Percentiles rank a stretch among this genome's conserved stretches.
These are phyloP conservation scores for Brachyhypopomus gauderio DNA, from an alignment of 2,113 vertebrate species.

Conservation along the genomic window DNA sequence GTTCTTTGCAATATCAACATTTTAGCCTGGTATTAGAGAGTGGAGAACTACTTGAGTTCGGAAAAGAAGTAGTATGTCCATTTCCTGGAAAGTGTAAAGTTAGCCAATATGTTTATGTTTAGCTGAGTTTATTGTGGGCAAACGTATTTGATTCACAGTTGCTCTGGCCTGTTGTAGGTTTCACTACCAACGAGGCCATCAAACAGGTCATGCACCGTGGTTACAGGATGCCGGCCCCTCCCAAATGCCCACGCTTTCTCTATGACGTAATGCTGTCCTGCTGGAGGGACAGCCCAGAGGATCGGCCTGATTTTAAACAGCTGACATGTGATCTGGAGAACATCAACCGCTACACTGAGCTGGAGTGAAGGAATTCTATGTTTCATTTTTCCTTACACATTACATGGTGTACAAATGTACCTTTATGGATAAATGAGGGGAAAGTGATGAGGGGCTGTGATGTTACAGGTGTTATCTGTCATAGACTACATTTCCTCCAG, in stretches of 20 bases:
- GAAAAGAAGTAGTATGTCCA: neutral
- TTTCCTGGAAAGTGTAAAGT: too few relatives aligned
- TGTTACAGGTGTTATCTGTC: neutral
- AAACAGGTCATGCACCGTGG: slow-evolving; percentile 40
- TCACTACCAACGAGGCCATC: slow-evolving; percentile 56
- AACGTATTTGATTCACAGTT: too few relatives aligned
- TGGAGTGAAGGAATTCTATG: neutral
- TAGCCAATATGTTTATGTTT: too few relatives aligned
- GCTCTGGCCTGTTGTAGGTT: slow-evolving; percentile 54
- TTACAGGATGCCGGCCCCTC: slow-evolving; percentile 63
- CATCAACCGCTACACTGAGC: slow-evolving; percentile 23
- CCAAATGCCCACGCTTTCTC: slow-evolving; percentile 51
- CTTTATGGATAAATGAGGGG: neutral
- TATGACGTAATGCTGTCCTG: slow-evolving; percentile 67
- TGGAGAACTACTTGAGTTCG: too few relatives aligned
- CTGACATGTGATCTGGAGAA: slow-evolving; percentile 55
- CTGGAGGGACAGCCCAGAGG: slow-evolving; percentile 61
- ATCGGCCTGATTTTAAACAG: slow-evolving; percentile 64
- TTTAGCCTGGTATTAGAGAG: neutral
- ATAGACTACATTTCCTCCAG: neutral
- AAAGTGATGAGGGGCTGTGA: neutral
- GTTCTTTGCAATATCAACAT: slow-evolving; percentile 25
- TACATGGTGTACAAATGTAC: neutral
- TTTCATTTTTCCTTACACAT: too few relatives aligned
- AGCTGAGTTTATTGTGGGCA: too few relatives aligned